phyloP scores from a whole-genome alignment of 2,888 invertebrate genomes.

The Macrosiphum euphorbiae region DNA sequence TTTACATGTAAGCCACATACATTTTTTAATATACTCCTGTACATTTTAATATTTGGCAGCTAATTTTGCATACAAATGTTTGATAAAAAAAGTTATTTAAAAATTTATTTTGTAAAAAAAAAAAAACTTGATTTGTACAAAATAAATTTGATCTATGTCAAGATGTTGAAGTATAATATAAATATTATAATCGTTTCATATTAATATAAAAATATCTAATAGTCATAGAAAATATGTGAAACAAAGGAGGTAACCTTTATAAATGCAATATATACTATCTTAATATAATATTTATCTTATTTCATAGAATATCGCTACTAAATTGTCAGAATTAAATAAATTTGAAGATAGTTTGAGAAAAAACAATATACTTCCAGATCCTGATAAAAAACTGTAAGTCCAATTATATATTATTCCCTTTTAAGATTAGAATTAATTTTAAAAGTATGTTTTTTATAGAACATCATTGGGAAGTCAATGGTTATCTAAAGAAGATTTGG shows the following conservation, averaged over 20 bases:
- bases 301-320: conserved; percentile 78
- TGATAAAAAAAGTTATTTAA: not conserved
- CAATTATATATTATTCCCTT: not conserved
- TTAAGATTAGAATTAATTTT: not conserved
- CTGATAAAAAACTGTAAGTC: conserved; percentile 65
- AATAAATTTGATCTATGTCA: not conserved
- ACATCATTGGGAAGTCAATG: conserved; percentile 75
- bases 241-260: not conserved
- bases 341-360: conserved; percentile 76
- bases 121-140: not conserved
- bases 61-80: not conserved
- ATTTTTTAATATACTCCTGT: not conserved
- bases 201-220: not conserved
- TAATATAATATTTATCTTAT: conserved; percentile 20
- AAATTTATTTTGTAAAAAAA: not conserved
- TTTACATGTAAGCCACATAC: conserved; percentile 76
- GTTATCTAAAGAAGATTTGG: conserved; percentile 78
- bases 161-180: not conserved
- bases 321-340: conserved; percentile 77
- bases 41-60: not conserved
- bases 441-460: conserved; percentile 70
- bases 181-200: not conserved
- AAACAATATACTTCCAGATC: conserved; percentile 60
- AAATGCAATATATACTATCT: not conserved
- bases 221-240: not conserved